Evolutionary conservation across 2,113 vertebrate species (phyloP).

Genomic region (Pseudonaja textilis): DNA sequence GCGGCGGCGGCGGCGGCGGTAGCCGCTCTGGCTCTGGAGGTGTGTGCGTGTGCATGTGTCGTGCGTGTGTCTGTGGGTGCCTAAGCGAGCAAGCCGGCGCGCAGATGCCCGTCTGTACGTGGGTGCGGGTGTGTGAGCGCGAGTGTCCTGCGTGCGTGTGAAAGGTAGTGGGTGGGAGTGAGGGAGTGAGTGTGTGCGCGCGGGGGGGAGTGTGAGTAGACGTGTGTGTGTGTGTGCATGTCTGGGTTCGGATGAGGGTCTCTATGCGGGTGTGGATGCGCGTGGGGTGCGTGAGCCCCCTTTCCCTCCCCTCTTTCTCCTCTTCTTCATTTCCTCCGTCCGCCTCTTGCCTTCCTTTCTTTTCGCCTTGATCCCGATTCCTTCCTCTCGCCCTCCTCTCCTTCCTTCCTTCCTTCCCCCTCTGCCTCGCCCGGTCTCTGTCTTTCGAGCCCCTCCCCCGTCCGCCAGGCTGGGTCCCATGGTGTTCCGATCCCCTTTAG

Average conservation of each 20-base stretch:
- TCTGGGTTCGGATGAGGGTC: constrained; percentile 77
- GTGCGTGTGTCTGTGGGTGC: constrained; percentile 5
- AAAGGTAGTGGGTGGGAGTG: not conserved
- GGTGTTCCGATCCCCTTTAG: constrained; percentile 99
- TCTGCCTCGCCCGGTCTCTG: constrained; percentile 49
- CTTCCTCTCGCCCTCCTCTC: constrained; percentile 66
- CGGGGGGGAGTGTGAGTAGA: constrained; percentile 52
- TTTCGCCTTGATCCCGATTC: constrained; percentile 32
- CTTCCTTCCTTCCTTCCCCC: constrained; percentile 50
- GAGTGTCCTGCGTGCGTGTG: not conserved
- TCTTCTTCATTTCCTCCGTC: constrained; percentile 62
- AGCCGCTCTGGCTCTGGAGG: constrained; percentile 55
- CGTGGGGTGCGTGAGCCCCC: constrained; percentile 72
- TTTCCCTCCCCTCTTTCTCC: constrained; percentile 69
- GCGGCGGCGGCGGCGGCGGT: constrained; percentile 51
- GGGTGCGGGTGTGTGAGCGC: not conserved
- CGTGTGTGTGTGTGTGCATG: constrained; percentile 44
- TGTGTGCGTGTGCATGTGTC: constrained; percentile 21
- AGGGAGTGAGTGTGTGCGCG: constrained; percentile 52
- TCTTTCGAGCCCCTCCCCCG: constrained; percentile 56
- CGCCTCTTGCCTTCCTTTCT: not conserved
- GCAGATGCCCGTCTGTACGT: not conserved
- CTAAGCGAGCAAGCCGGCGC: not conserved
- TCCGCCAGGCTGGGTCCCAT: constrained; percentile 95
- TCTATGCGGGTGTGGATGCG: constrained; percentile 75